Base-by-base conservation (phyloP, 2,888 invertebrate genomes). In the Galerucella nymphaeae region DNA sequence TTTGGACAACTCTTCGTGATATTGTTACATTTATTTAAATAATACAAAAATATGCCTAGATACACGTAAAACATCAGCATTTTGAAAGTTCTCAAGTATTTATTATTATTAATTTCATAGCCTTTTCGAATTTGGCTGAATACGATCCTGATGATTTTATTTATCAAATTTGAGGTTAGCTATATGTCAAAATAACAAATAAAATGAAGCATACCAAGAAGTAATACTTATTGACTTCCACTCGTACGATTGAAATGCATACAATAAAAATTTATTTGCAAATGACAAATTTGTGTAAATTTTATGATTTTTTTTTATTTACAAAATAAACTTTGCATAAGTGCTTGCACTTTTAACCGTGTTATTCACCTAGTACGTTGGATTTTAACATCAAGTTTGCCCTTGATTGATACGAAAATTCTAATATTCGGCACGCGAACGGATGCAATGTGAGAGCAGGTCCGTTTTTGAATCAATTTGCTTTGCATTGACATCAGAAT, bases 311-410 rank as follows among this genome's bases (percentile, higher is more conserved):
- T 53, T 53, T 53, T 53, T 53, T 53, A 59, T 59, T 59, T 38
- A 59, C 59, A 59, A 14, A 13, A 38, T 59, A 38, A 38, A 59
- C n/a, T 59, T 59, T 59, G 38, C 59, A 59, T 59, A 59, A 59
- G 59, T 59, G 59, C 38, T 59, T 59, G 59, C n/a, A 59, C 59
- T 59, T 30, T 59, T 38, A 59, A 38, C 30, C 59, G 59, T 59
- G 59, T 59, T 59, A 38, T 59, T 59, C 59, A 59, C 59, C 59
- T 59, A 59, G 16, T 16, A 59, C n/a, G 38, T 30, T 53, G 18
- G 18, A 23, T 38, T 23, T n/a, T 16, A 13, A 38, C 30, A 59
- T 30, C 38, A 38, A 38, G 30, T 59, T 59, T 59, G 6, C n/a
- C 59, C 59, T 38, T 59, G 59, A 38, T 59, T 59, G 10, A 23